Conservation (phyloP, 2,888 invertebrate species). For the Agriopis marginaria region DNA sequence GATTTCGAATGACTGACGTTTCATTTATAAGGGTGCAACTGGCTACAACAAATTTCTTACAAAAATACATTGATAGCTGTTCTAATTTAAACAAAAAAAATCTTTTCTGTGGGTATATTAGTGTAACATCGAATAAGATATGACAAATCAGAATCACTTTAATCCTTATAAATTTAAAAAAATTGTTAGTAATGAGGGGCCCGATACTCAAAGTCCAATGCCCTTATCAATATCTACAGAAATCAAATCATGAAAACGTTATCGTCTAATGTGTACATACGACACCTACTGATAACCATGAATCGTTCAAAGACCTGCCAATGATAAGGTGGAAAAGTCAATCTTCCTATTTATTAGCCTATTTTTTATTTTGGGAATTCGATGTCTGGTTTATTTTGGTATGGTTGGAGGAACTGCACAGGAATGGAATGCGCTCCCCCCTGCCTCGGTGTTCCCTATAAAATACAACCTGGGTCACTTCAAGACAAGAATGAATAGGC, state of each 20-base stretch:
- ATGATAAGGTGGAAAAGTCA: constrained; percentile 32
- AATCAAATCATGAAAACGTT: constrained; percentile 60
- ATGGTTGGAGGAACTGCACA: too few species aligned
- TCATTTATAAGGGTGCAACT: too few species aligned
- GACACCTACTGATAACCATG: constrained; percentile 36
- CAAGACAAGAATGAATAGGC: too few species aligned
- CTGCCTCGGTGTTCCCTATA: too few species aligned
- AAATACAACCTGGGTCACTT: too few species aligned
- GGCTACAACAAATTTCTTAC: too few species aligned
- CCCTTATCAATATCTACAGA: constrained; percentile 44
- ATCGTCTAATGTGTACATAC: constrained; percentile 41
- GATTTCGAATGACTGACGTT: too few species aligned
- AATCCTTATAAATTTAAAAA: constrained; percentile 8
- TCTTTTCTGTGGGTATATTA: too few species aligned
- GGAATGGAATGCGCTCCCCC: too few species aligned
- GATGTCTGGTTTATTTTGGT: background rate
- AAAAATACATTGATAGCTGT: too few species aligned
- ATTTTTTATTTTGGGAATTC: background rate
- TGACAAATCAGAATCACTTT: background rate
- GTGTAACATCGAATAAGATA: background rate
- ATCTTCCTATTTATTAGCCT: constrained; percentile 2
- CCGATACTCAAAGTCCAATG: constrained; percentile 28
- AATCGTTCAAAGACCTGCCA: constrained; percentile 47
- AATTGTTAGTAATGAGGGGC: background rate
- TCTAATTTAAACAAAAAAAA: too few species aligned